A percentile compares a stretch with the other conserved stretches of the same genome.
These are phyloP conservation scores for Palaemon carinicauda DNA, from an alignment of 1,140 invertebrate species.

Conservation along the genomic window DNA sequence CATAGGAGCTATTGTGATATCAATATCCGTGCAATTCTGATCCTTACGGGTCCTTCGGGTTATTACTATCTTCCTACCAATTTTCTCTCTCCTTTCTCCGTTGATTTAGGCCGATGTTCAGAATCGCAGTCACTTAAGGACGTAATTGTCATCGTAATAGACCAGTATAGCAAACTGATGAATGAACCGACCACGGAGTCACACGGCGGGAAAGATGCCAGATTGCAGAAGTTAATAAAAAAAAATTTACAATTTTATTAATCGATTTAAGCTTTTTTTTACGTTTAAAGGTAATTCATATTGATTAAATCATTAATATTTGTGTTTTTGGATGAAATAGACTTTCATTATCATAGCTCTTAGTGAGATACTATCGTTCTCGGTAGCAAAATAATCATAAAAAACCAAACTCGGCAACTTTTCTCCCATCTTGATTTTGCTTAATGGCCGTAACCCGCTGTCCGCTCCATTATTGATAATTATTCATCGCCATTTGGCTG, in stretches of 20 bases:
- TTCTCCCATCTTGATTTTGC: constrained; percentile 10
- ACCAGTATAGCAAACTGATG: constrained; percentile 39
- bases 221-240: no score
- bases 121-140: constrained; percentile 44
- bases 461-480: constrained; percentile 52
- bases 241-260: no score
- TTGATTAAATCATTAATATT: no score
- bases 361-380: no score
- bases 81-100: background rate
- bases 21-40: no score
- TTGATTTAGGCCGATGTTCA: constrained; percentile 22
- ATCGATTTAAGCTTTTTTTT: no score
- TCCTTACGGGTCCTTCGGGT: no score
- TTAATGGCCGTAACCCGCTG: constrained; percentile 50
- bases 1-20: no score
- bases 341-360: no score
- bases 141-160: constrained; percentile 54
- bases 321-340: no score
- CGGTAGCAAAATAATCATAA: no score
- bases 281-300: no score
- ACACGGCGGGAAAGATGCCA: background rate
- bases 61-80: background rate
- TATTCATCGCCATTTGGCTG: constrained; percentile 50
- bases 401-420: background rate
- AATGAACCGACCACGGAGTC: constrained; percentile 40